A percentile compares a stretch with the other conserved stretches of the same genome.
These are phyloP conservation scores for Teleogryllus oceanicus DNA, from an alignment of 2,888 invertebrate species.

Conservation along the genomic window DNA sequence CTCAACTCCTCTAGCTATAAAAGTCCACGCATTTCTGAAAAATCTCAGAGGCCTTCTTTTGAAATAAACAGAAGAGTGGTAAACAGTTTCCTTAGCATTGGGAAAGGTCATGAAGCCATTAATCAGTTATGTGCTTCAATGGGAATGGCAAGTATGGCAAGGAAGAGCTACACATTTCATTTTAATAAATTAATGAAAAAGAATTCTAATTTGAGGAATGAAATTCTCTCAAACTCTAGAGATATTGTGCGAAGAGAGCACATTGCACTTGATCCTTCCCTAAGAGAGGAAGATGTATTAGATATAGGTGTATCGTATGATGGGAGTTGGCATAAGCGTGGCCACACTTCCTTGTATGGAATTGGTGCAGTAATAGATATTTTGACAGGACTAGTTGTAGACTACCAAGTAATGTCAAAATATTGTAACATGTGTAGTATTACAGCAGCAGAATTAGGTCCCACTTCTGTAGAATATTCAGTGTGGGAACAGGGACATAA, in stretches of 20 bases:
- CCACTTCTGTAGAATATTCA: no score
- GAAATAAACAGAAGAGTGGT: no score
- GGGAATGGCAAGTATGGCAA: no score
- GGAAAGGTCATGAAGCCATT: no score
- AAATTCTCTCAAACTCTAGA: neutral
- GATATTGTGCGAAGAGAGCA: neutral
- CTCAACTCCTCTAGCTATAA: no score
- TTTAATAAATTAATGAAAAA: no score
- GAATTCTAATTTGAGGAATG: neutral
- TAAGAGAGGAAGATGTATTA: neutral
- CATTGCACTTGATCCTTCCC: neutral
- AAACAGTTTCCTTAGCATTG: no score
- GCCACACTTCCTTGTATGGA: constrained; percentile 20
- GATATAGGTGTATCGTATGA: constrained; percentile 19
- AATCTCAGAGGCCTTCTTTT: no score
- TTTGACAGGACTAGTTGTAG: neutral
- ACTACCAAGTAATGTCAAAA: neutral
- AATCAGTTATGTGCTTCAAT: no score
- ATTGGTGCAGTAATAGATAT: neutral
- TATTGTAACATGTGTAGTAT: constrained; percentile 11
- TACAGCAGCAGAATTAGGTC: neutral
- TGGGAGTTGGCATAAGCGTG: neutral
- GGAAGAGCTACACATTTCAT: no score
- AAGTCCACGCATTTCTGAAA: no score
- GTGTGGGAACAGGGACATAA: no score